Percentiles rank a stretch among this genome's conserved stretches.
These are phyloP conservation scores for Salticus scenicus DNA, from an alignment of 2,888 invertebrate genomes.

Conservation along the genomic window DNA sequence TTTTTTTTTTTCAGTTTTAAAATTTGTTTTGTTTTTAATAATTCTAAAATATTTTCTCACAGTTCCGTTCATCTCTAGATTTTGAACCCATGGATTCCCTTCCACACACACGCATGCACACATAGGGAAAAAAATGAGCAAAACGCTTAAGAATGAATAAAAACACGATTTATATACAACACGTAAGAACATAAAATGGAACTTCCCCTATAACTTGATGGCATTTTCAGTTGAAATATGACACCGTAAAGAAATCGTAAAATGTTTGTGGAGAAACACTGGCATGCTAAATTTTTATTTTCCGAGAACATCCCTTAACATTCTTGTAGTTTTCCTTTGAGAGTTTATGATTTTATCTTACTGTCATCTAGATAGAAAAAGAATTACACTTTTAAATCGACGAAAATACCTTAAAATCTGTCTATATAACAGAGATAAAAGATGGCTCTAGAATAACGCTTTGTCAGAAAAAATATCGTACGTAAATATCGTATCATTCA, in stretches of 20 bases:
- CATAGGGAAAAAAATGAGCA: neutral
- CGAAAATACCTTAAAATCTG: too few species aligned
- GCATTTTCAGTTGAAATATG: slow-evolving; percentile 11
- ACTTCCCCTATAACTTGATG: slow-evolving; percentile 6
- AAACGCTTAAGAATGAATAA: slow-evolving; percentile 16
- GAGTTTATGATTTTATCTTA: neutral
- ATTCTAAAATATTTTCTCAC: too few species aligned
- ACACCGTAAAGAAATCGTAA: slow-evolving; percentile 12
- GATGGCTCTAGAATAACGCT: too few species aligned
- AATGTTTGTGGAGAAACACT: neutral
- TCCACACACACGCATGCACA: neutral
- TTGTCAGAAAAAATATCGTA: too few species aligned
- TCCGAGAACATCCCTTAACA: neutral
- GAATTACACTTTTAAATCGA: too few species aligned
- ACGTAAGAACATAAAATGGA: slow-evolving; percentile 17
- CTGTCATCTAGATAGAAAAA: neutral
- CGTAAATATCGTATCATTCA: too few species aligned
- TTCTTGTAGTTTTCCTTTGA: neutral
- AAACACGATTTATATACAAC: slow-evolving; percentile 12
- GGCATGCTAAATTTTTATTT: neutral
- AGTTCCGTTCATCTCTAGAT: too few species aligned
- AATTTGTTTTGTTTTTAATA: too few species aligned
- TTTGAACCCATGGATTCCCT: too few species aligned
- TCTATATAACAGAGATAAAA: too few species aligned
- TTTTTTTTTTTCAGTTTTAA: too few species aligned